These are phyloP conservation scores for Melanargia galathea DNA, from an alignment of 2,888 invertebrate species.

Conservation along the genomic window DNA sequence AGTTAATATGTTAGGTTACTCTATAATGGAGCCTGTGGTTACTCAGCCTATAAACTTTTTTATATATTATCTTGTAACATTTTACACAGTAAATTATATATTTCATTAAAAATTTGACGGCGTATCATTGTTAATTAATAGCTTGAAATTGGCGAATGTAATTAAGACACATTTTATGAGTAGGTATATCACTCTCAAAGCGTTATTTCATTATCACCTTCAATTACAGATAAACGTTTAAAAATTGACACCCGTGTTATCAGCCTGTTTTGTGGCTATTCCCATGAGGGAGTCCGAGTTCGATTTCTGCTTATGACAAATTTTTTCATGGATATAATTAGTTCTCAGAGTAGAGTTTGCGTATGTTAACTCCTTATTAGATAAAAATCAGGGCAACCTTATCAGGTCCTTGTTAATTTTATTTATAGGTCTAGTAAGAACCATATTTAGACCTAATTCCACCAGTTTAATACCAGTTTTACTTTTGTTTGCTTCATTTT, in stretches of 20 bases:
- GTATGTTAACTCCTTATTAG: no score
- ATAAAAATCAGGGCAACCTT: no score
- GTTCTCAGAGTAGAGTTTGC: no score
- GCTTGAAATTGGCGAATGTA: constrained; percentile 13
- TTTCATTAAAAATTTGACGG: constrained; percentile 25
- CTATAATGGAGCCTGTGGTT: not conserved
- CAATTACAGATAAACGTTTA: not conserved
- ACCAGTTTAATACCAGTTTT: no score
- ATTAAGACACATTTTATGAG: constrained; percentile 4
- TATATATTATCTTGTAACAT: not conserved
- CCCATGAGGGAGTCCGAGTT: not conserved
- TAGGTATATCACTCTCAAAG: constrained; percentile 10
- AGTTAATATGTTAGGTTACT: no score
- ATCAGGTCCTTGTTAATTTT: no score
- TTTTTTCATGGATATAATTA: no score
- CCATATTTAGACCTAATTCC: no score
- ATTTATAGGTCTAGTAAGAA: no score
- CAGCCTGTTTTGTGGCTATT: not conserved
- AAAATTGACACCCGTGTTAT: not conserved
- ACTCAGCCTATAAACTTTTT: not conserved
- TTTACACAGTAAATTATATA: constrained; percentile 14
- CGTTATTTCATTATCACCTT: constrained; percentile 13
- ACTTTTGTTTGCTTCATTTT: no score
- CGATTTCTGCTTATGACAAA: not conserved
- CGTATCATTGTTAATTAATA: constrained; percentile 14